Evolutionary conservation across 2,888 invertebrate genomes (phyloP), one percentile per base, ranked within the genome.

Genomic region (Spicauda simplicius): DNA sequence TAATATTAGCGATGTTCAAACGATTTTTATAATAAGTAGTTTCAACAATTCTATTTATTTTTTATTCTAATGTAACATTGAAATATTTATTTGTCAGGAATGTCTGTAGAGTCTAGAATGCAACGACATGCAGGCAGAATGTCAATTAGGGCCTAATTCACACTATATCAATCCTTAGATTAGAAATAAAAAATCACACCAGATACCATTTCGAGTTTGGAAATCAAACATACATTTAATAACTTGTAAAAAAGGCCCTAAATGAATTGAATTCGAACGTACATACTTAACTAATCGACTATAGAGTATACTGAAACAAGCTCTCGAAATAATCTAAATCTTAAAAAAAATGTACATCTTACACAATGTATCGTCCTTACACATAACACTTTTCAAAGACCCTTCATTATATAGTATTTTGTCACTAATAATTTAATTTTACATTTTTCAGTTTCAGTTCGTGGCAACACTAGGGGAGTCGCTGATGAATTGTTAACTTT

Each of bases 301-400:
- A 65, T 19, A 20, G 50, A 54, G 53, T 65, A 65, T 61, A 65
- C 69, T 18, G 41, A 67, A 68, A 61, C 72, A 73, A 73, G 72
- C 74, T 74, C 75, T 71, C 70, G 33, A 70, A 62, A 72, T 70
- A 69, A 63, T 68, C 66, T 72, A 70, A 69, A 63, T 68, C 64
- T 69, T 64, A 63, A 54, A 52, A 16, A 54, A 59, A 59, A 59
- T 65, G 30, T 59, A 59, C 59, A 65, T 54, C 59, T 54, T 45
- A 59, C n/a, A 37, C 19, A 14, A 45, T 56, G 30, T 18, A 59
- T 18, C 45, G 45, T 48, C 20, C 41, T 8, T 54, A 8, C 54
- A 62, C 54, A 16, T 18, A 53, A 65, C 52, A 45, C 19, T 52
- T n/a, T n/a, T 45, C n/a, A 45, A 63, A 30, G 54, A 63, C 25